Base-by-base conservation (phyloP, 2,113 vertebrate genomes). In the Forbesichthys agassizii region DNA sequence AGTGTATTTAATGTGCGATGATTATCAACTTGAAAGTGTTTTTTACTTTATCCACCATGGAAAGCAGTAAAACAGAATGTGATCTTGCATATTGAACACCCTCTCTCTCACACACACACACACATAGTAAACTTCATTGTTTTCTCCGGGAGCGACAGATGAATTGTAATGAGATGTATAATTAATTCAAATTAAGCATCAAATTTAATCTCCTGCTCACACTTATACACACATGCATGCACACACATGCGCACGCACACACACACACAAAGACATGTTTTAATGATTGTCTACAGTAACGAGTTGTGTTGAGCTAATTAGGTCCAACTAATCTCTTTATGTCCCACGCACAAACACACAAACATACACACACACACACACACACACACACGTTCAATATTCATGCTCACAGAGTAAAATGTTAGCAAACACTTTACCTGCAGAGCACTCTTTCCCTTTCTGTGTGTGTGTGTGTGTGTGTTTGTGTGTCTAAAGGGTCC, bases 251-350 rank as follows among this genome's bases (percentile, higher is more conserved):
- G 16, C 36, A 36, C 27, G 36, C 33, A 60, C 62, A 42, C 58
- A 60, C 33, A 0, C 66, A 65, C 55, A 0, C 5, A 73, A 51
- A 69, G 42, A 57, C 48, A 62, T 75, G 36, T 79, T 80, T 77
- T 81, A 86, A 86, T 84, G 75, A 84, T 77, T 75, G 75, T 74
- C 80, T 69, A 84, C 76, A 69, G 64, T 79, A 56, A 53, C 75
- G 70, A 79, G 75, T 83, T 83, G 77, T 76, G 75, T 83, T 42
- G 46, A 83, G 75, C 75, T 85, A 83, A 84, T 83, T 84, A 87
- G 78, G 75, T 83, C 75, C 79, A 80, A 78, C 73, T 79, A 81
- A 87, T 87, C 73, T 71, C 77, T 82, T 75, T 63, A 74, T 84
- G 75, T 83, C 70, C 74, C 53, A 1, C 11, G 6, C 61, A 60